Base-by-base conservation (phyloP, 1,140 invertebrate species). In the Limonius californicus region DNA sequence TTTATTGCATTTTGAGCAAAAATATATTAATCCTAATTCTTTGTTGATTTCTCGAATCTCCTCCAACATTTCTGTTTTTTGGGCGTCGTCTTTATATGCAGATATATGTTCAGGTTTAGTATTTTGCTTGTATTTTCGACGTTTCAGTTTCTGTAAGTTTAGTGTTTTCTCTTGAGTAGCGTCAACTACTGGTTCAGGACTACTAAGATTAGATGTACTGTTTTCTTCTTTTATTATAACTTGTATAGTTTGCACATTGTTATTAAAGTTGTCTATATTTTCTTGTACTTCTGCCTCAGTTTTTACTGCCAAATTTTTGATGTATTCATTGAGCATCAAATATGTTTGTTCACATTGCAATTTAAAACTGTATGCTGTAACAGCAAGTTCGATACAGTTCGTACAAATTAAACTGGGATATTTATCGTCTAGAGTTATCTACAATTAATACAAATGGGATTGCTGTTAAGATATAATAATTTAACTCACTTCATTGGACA, bases 1-100 rank as follows among this genome's bases (percentile, higher is more conserved):
- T 68, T 83, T 82, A 54, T 80, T 79, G 68, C 86, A 88, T 0
- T 82, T 73, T 47, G 85, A 81, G 72, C 86, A 88, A 63, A 82
- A 81, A 65, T 85, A 86, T 1, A 84, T 84, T 14, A 45, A 35
- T 30, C 23, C 19, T 3, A 23, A 4, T 1, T 15, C 14, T 1
- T 18, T 2, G 9, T 57, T 57, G 54, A 21, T 56, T 14, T n/a
- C 1, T 7, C 9, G n/a, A n/a, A n/a, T n/a, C n/a, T n/a, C n/a
- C n/a, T n/a, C n/a, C n/a, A n/a, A n/a, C n/a, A n/a, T 23, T 1
- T 42, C 35, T 11, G 20, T 23, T 35, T 23, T 27, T 59, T 54
- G 12, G 20, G 12, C 54, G 21, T 59, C 42, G 56, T 54, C 15
- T 54, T 30, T 20, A 58, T 14, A n/a, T 12, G 12, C 8, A 32